Conservation (phyloP, 2,888 invertebrate species). For the Lymantria monacha region DNA sequence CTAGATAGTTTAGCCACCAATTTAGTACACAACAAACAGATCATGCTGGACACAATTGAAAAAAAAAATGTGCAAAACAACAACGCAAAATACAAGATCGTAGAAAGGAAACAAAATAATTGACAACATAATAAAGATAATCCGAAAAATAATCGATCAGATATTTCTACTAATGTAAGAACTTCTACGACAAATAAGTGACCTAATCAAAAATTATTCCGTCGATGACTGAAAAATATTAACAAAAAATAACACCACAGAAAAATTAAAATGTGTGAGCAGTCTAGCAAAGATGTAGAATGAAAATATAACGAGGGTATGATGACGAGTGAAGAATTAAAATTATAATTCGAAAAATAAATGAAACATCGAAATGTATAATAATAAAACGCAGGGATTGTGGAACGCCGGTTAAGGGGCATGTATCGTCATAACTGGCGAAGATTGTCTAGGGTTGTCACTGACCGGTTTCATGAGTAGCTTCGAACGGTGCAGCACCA, state of each 20-base stretch:
- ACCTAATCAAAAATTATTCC: slow-evolving; percentile 37
- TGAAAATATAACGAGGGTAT: slow-evolving; percentile 35
- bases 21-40: slow-evolving; percentile 41
- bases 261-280: slow-evolving; percentile 33
- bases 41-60: slow-evolving; percentile 47
- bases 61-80: slow-evolving; percentile 38
- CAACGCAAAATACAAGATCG: slow-evolving; percentile 43
- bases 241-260: slow-evolving; percentile 16
- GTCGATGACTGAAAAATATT: slow-evolving; percentile 35
- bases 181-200: slow-evolving; percentile 30
- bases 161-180: slow-evolving; percentile 30
- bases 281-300: slow-evolving; percentile 28
- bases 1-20: slow-evolving; percentile 27
- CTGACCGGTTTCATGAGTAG: slow-evolving; percentile 98
- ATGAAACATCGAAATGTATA: slow-evolving; percentile 46
- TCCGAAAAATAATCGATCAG: slow-evolving; percentile 20
- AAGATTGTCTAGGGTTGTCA: slow-evolving; percentile 56
- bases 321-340: slow-evolving; percentile 34
- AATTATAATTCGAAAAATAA: slow-evolving; percentile 35
- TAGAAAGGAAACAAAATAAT: slow-evolving; percentile 38
- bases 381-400: slow-evolving; percentile 42
- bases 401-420: slow-evolving; percentile 44
- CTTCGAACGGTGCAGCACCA: slow-evolving; percentile 97
- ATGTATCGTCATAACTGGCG: slow-evolving; percentile 40
- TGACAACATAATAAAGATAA: slow-evolving; percentile 19